phyloP scores from a whole-genome alignment of 2,888 invertebrate genomes.

The Eledona agricola region DNA sequence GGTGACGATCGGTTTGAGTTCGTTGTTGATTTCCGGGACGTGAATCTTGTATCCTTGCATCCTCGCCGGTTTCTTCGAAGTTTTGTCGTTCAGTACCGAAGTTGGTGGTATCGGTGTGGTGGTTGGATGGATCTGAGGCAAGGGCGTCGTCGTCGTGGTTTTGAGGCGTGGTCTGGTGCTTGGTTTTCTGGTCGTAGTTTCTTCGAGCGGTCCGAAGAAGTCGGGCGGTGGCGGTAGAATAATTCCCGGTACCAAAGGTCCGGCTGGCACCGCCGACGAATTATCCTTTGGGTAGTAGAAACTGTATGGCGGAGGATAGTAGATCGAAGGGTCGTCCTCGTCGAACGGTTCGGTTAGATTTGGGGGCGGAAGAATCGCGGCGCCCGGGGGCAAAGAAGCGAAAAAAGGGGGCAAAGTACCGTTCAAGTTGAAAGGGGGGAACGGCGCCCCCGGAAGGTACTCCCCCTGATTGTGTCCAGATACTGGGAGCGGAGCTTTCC shows the following conservation, averaged over 20 bases:
- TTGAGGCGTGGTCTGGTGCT: constrained; percentile 9
- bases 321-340: constrained; percentile 91
- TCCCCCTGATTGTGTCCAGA: constrained; percentile 68
- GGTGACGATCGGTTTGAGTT: constrained; percentile 51
- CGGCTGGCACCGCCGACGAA: constrained; percentile 67
- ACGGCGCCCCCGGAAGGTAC: constrained; percentile 61
- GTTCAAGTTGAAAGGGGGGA: constrained; percentile 54
- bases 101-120: constrained; percentile 60
- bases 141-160: constrained; percentile 42
- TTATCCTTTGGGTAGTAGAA: constrained; percentile 82
- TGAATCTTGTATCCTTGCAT: no score
- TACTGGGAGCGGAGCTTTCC: constrained; percentile 71
- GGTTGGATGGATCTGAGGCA: constrained; percentile 48
- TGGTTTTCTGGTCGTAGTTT: constrained; percentile 57
- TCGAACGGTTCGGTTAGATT: constrained; percentile 76
- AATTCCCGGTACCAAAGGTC: constrained; percentile 88
- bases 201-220: constrained; percentile 79
- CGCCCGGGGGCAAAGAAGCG: constrained; percentile 71
- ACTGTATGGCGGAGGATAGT: constrained; percentile 91
- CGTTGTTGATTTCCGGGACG: constrained; percentile 46
- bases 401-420: constrained; percentile 62
- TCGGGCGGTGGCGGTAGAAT: constrained; percentile 88
- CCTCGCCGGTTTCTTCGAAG: constrained; percentile 42
- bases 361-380: constrained; percentile 65
- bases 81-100: constrained; percentile 56